Base-by-base conservation (phyloP, 2,888 invertebrate species). In the Cataglyphis livida region DNA sequence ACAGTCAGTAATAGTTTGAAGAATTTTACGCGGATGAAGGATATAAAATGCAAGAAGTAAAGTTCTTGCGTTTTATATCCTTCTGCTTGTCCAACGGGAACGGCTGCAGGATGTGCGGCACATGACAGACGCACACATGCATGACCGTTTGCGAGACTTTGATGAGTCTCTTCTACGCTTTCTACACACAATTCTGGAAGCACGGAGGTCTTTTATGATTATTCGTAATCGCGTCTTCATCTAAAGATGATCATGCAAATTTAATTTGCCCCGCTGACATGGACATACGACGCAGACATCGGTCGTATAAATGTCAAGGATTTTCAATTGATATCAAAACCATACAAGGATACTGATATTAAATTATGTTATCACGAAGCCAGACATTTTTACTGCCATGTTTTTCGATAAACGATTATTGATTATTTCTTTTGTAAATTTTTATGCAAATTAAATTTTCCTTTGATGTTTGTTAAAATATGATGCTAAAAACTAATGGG, bases 141-240 rank as follows among this genome's bases (percentile, higher is more conserved):
- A 38, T 62, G 65, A 79, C 78, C 54, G 35, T 28, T 3, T 12
- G 51, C 25, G 21, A 21, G 59, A 5, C 70, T 65, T 85, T 75
- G 73, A 7, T 44, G 85, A 82, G 81, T 82, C 84, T 85, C 84
- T 70, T 65, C 28, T 81, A 91, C 91, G 91, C 91, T 91, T 91
- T 91, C 91, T 91, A 90, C 88, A 84, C 83, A 85, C 83, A 85
- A 86, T 88, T 87, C 87, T 87, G 88, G 82, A 89, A 90, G 81
- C 64, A 62, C 70, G 41, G 66, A n/a, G 68, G 71, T 89, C 82
- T 83, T 83, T 54, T 48, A 66, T 54, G 85, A 84, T 85, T 71
- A 83, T 57, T 9, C 81, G 73, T 82, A 87, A 87, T 85, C 66
- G 41, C 59, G 15, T 64, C 61, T 41, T 81, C 65, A 81, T 86